These are phyloP conservation scores for Salarias fasciatus DNA, from an alignment of 2,797 vertebrate species.

Conservation along the genomic window DNA sequence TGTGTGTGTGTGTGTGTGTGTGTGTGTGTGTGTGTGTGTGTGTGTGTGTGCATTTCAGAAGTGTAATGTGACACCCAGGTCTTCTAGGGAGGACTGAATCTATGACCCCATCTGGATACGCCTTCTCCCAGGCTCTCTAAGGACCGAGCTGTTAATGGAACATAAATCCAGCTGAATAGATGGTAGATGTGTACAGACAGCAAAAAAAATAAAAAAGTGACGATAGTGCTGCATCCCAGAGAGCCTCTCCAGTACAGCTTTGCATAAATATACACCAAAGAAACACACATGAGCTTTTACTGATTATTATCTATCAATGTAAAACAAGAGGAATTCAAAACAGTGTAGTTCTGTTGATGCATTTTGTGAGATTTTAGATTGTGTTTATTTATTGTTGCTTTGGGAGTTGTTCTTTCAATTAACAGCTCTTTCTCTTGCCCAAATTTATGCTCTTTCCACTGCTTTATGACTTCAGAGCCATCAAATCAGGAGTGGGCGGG, in stretches of 20 bases:
- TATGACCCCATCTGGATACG: slow-evolving; percentile 69
- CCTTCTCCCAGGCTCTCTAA: slow-evolving; percentile 47
- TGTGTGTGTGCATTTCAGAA: slow-evolving; percentile 21
- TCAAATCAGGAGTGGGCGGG: too few relatives aligned
- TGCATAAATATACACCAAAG: too few relatives aligned
- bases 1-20: slow-evolving; percentile 16
- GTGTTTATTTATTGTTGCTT: too few relatives aligned
- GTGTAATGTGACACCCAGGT: slow-evolving; percentile 62
- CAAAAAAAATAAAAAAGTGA: slow-evolving; percentile 22
- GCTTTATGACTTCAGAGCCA: too few relatives aligned
- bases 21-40: slow-evolving; percentile 12
- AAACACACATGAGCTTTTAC: too few relatives aligned
- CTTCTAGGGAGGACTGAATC: slow-evolving; percentile 32
- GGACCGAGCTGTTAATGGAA: slow-evolving; percentile 46
- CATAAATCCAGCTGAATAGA: slow-evolving; percentile 45
- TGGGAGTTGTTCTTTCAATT: too few relatives aligned
- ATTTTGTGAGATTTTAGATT: too few relatives aligned
- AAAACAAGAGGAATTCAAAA: too few relatives aligned
- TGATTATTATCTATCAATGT: too few relatives aligned
- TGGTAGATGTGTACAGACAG: slow-evolving; percentile 26
- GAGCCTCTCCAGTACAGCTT: neutral
- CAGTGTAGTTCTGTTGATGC: too few relatives aligned
- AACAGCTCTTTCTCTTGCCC: too few relatives aligned
- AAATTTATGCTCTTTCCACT: too few relatives aligned
- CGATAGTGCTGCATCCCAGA: neutral